Evolutionary conservation across 2,888 invertebrate species (phyloP).

Genomic region (Drosophila koepferae): DNA sequence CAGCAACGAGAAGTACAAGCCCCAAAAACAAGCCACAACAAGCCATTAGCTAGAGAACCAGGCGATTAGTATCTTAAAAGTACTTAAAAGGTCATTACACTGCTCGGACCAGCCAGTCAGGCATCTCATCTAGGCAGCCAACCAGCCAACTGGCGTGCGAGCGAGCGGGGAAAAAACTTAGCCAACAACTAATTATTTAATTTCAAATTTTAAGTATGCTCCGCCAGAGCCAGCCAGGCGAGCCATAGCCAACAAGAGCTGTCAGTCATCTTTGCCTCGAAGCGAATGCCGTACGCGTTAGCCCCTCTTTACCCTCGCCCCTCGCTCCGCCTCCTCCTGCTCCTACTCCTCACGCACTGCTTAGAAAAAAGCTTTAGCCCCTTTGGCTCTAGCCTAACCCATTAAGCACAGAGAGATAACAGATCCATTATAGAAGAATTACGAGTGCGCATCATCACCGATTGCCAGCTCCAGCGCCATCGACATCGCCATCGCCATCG

Average conservation of each 20-base stretch:
- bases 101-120: conserved; percentile 34
- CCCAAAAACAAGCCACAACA: conserved; percentile 71
- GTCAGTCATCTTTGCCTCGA: conserved; percentile 67
- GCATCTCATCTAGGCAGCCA: not conserved
- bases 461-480: conserved; percentile 51
- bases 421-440: conserved; percentile 81
- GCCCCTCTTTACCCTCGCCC: not conserved
- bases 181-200: conserved; percentile 80
- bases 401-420: conserved; percentile 76
- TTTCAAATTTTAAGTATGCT: conserved; percentile 78
- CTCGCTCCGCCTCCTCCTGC: not conserved
- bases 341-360: conserved; percentile 3
- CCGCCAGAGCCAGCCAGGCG: conserved; percentile 26
- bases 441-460: conserved; percentile 72
- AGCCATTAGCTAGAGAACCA: conserved; percentile 72
- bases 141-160: conserved; percentile 6
- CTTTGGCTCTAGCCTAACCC: conserved; percentile 69
- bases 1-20: conserved; percentile 32
- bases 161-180: conserved; percentile 59
- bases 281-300: conserved; percentile 26
- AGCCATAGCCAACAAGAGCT: conserved; percentile 51
- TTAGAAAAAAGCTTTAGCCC: conserved; percentile 46
- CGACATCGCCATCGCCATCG: conserved; percentile 51
- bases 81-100: conserved; percentile 81
- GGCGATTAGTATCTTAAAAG: conserved; percentile 79